Base-by-base conservation (phyloP, 2,888 invertebrate species). In the Resseliella maxima region DNA sequence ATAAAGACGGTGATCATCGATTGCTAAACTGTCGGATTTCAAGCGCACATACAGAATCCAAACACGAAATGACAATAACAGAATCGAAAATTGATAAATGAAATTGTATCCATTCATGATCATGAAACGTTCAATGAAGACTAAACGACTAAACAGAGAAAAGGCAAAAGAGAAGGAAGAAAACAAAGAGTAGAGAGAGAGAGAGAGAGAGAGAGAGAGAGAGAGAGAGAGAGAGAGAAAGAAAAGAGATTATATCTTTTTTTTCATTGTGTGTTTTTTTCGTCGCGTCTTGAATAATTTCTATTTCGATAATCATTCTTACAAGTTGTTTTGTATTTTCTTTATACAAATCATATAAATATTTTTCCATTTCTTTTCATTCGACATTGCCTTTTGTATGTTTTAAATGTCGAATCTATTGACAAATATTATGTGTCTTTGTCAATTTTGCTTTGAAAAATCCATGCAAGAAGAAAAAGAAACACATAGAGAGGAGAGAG, bases 21-120 rank as follows among this genome's bases (percentile, higher is more conserved):
- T 27, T 72, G 6, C 72, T 72, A 27, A 35, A 72, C n/a, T 72
- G 31, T 24, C 15, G n/a, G 24, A 59, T 50, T 18, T 18, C 10
- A 18, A 18, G 50, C 50, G 15, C 18, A 50, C 46, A 59, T 24
- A 72, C 31, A 72, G 27, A 27, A 59, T 27, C 12, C 15, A 31
- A 15, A 72, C 21, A 2, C 31, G 72, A 18, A 72, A 31, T 72
- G 72, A 72, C 72, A 72, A 72, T 35, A 72, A 72, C 72, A 72
- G 72, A 72, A 72, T 31, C 18, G 72, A 35, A 72, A 72, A 72
- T 59, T 72, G 72, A 72, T 72, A 72, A 72, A 72, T 72, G 72
- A 31, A 72, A 18, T 72, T 15, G 72, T 72, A 72, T 72, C 35
- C 72, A 31, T 72, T 72, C 72, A 72, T 59, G 24, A 1, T 5